A percentile compares a stretch with the other conserved stretches of the same genome.
Evolutionary conservation across 1,140 invertebrate genomes (phyloP).

Genomic region (Latrodectus geometricus): DNA sequence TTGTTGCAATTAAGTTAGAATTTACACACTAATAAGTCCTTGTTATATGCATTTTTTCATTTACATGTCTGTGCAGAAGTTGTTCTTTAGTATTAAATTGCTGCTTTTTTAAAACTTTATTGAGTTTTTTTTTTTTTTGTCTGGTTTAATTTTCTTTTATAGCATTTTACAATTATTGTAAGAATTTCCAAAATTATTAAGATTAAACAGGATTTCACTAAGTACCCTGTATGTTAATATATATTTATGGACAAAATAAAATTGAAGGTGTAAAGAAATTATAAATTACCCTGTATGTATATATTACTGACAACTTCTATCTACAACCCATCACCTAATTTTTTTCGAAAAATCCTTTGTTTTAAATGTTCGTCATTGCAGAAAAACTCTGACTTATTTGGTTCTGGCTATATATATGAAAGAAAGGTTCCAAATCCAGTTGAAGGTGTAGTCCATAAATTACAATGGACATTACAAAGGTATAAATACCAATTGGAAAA

Average conservation of each 20-base stretch:
- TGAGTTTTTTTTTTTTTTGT: too few species aligned
- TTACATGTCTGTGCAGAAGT: too few species aligned
- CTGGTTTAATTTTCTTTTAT: too few species aligned
- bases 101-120: too few species aligned
- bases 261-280: background rate
- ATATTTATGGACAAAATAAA: background rate
- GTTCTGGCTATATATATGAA: slow-evolving; percentile 29
- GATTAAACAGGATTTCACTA: too few species aligned
- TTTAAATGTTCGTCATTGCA: slow-evolving; percentile 55
- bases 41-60: too few species aligned
- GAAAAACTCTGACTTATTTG: slow-evolving; percentile 40
- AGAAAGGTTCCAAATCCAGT: slow-evolving; percentile 20
- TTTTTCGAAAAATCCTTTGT: slow-evolving; percentile 11
- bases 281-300: background rate
- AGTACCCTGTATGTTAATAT: too few species aligned
- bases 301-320: background rate
- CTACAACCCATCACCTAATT: background rate
- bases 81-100: too few species aligned
- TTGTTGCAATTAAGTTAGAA: too few species aligned
- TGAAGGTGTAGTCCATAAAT: slow-evolving; percentile 56
- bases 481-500: slow-evolving; percentile 56
- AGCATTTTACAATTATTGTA: too few species aligned
- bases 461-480: slow-evolving; percentile 60
- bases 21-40: too few species aligned
- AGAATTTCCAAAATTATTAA: too few species aligned